Evolutionary conservation across 23 tunicate genomes (phyloP).

Genomic region (Phallusia fumigata): DNA sequence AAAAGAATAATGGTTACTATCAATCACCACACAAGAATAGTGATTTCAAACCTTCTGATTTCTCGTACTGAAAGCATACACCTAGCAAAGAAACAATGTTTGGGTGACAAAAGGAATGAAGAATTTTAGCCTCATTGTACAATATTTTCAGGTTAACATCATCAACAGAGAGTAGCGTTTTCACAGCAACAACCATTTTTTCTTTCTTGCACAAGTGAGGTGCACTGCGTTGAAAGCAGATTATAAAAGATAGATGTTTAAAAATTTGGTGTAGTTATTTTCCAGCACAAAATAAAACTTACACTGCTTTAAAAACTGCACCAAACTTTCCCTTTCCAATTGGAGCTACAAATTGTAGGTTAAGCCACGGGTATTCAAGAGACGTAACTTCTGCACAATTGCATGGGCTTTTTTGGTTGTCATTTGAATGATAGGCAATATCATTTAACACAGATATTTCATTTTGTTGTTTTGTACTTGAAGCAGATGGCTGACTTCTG

Average conservation of each 20-base stretch:
- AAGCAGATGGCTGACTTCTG: no score
- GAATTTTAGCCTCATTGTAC: background rate
- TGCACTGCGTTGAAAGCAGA: no score
- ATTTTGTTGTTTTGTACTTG: no score
- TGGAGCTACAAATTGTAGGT: background rate
- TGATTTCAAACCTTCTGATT: background rate
- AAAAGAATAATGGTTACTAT: background rate
- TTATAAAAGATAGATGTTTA: no score
- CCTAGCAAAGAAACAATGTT: conserved; percentile 1
- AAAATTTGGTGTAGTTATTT: no score
- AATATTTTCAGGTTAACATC: background rate
- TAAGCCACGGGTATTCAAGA: background rate
- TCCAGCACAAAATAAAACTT: background rate
- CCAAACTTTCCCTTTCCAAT: background rate
- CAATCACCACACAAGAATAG: background rate
- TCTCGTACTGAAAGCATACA: background rate
- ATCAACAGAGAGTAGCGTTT: background rate
- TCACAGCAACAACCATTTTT: background rate
- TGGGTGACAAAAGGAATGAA: background rate
- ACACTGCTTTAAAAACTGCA: background rate
- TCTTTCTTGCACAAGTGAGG: background rate
- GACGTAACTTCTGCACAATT: background rate
- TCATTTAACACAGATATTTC: no score
- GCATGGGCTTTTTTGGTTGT: background rate
- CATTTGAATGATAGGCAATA: background rate